These are phyloP conservation scores for Corythornis vintsioides DNA, from an alignment of 2,113 vertebrate species.

Conservation along the genomic window DNA sequence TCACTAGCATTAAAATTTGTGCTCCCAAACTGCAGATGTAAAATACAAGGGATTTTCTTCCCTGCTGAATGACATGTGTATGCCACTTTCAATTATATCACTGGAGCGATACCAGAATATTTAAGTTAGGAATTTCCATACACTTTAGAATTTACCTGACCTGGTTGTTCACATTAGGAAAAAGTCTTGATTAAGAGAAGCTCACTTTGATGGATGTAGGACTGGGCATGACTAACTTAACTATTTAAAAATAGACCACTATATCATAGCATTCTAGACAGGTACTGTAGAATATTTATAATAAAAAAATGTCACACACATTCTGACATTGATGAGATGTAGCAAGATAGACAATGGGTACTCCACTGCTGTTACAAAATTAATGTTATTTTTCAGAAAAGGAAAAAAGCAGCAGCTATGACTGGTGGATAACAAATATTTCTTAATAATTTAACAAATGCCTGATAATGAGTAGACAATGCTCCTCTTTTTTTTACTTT, in stretches of 20 bases:
- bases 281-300: background rate
- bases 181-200: background rate
- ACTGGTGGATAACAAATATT: background rate
- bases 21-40: background rate
- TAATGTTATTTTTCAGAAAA: background rate
- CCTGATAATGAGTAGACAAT: background rate
- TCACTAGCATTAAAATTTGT: background rate
- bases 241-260: background rate
- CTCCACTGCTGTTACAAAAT: background rate
- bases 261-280: background rate
- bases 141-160: background rate
- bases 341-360: background rate
- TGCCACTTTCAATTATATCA: background rate
- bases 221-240: background rate
- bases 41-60: background rate
- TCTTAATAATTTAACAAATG: background rate
- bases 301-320: background rate
- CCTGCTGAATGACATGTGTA: background rate
- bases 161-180: background rate
- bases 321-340: background rate
- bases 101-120: background rate
- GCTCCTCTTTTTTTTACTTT: no score
- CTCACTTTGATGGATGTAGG: background rate
- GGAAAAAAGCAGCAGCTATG: background rate
- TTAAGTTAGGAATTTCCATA: background rate